A percentile compares a stretch with the other conserved stretches of the same genome.
These are phyloP conservation scores for Trichopoda pennipes DNA, from an alignment of 2,888 invertebrate species.

Conservation along the genomic window DNA sequence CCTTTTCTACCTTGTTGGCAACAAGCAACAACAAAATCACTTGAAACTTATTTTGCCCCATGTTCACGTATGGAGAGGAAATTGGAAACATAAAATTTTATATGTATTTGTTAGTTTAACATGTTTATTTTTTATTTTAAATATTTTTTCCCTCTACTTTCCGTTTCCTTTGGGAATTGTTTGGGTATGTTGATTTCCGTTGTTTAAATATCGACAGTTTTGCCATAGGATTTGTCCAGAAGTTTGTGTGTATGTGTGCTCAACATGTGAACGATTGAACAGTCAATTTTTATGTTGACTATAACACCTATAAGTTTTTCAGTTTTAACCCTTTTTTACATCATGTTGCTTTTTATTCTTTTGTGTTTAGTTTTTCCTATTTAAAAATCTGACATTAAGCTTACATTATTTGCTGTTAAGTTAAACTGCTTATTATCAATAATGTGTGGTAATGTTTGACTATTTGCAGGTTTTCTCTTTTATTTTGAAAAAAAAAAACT, in stretches of 20 bases:
- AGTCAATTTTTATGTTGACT: slow-evolving; percentile 46
- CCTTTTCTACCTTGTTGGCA: slow-evolving; percentile 24
- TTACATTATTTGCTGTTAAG: slow-evolving; percentile 47
- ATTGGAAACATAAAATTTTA: slow-evolving; percentile 73
- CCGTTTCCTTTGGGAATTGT: slow-evolving; percentile 62
- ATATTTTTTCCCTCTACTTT: slow-evolving; percentile 50
- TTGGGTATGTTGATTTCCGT: slow-evolving; percentile 69
- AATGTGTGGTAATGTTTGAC: slow-evolving; percentile 64
- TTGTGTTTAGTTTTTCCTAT: slow-evolving; percentile 43
- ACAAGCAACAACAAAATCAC: neutral
- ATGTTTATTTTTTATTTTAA: slow-evolving; percentile 52
- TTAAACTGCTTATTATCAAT: slow-evolving; percentile 62
- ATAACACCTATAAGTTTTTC: slow-evolving; percentile 49
- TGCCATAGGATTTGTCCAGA: slow-evolving; percentile 44
- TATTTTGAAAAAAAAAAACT: slow-evolving; percentile 37
- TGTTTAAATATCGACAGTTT: slow-evolving; percentile 66
- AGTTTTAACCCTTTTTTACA: slow-evolving; percentile 47
- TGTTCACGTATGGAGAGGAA: slow-evolving; percentile 66
- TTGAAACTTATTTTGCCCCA: slow-evolving; percentile 13
- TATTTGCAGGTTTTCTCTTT: slow-evolving; percentile 43
- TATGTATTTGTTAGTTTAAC: slow-evolving; percentile 55
- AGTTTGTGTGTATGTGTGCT: slow-evolving; percentile 28
- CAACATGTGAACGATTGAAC: slow-evolving; percentile 30
- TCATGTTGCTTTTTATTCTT: slow-evolving; percentile 35
- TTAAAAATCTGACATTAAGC: slow-evolving; percentile 56